Base-by-base conservation (phyloP, 2,888 invertebrate species). In the Pimpla rufipes region DNA sequence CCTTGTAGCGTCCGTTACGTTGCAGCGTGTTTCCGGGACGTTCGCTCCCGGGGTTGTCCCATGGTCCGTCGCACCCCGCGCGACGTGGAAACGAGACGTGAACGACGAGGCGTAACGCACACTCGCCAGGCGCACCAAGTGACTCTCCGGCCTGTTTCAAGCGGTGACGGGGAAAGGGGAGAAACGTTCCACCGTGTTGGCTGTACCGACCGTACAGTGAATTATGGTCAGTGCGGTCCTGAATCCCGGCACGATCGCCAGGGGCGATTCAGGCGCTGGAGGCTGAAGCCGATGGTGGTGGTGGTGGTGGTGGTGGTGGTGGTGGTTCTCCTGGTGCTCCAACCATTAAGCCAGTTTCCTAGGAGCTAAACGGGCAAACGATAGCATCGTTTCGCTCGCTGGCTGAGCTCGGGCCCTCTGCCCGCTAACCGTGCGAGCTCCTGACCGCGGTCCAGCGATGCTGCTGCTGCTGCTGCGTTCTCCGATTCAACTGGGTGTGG, bases 311-410 rank as follows among this genome's bases (percentile, higher is more conserved):
- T 23, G 23, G 57, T 23, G 57, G 57, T 29, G 13, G 4, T 57
- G 55, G 11, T 57, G 73, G 59, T 77, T 18, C 18, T 77, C 37
- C 47, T 50, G 45, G 68, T 57, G 59, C 75, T 42, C 21, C 73
- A 76, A 66, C 85, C 83, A 85, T 85, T 84, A 82, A 82, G 80
- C 76, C 78, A 83, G 84, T 79, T 81, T 85, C 85, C 84, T 85
- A 84, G 84, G 84, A 85, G 85, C 82, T 85, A 79, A 85, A 84
- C 85, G 78, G 81, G 80, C 74, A 75, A 83, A 83, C 78, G 86
- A 86, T 86, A 85, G 76, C 45, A 86, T 86, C 85, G 75, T 84
- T 71, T 47, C 67, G 66, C 82, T 59, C 70, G 68, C 62, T 73
- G 42, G 76, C 64, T 52, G 67, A 67, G 76, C 52, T 42, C 50